Conservation (phyloP, 1,140 invertebrate species). For the Scaptomyza hsui region DNA sequence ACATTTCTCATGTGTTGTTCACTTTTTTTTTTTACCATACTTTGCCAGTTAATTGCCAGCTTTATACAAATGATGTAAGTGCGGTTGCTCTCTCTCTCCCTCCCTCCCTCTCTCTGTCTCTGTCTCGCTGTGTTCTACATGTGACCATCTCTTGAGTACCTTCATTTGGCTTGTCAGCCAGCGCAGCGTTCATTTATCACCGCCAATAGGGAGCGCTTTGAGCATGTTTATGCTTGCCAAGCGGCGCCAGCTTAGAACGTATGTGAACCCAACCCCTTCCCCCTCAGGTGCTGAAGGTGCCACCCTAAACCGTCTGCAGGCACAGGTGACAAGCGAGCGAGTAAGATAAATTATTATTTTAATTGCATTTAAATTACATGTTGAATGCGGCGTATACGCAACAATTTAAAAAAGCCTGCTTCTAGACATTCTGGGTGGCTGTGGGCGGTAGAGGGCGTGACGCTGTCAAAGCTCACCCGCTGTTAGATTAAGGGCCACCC, state of each 20-base stretch:
- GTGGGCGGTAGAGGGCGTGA: neutral
- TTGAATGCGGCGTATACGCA: constrained; percentile 60
- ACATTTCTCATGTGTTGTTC: constrained; percentile 33
- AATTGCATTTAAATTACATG: constrained; percentile 81
- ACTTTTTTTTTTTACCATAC: neutral
- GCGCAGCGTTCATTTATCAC: constrained; percentile 67
- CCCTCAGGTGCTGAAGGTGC: neutral
- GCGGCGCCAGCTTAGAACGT: constrained; percentile 47
- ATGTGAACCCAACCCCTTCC: constrained; percentile 31
- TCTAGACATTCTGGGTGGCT: constrained; percentile 4
- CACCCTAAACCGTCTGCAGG: constrained; percentile 3
- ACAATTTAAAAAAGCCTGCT: constrained; percentile 48
- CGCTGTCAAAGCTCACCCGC: constrained; percentile 40
- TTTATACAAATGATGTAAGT: constrained; percentile 41
- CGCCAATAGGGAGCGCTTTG: constrained; percentile 46
- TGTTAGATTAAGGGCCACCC: constrained; percentile 59
- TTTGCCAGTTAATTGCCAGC: constrained; percentile 41
- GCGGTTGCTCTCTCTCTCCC: constrained; percentile 1
- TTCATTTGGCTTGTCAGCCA: constrained; percentile 70
- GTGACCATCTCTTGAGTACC: constrained; percentile 39
- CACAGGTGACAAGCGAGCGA: constrained; percentile 58
- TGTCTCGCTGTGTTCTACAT: constrained; percentile 19
- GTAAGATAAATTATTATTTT: constrained; percentile 82
- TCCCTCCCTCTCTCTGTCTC: neutral
- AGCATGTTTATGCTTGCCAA: constrained; percentile 50